These are phyloP conservation scores for Erynnis tages DNA, from an alignment of 2,888 invertebrate species.

Conservation along the genomic window DNA sequence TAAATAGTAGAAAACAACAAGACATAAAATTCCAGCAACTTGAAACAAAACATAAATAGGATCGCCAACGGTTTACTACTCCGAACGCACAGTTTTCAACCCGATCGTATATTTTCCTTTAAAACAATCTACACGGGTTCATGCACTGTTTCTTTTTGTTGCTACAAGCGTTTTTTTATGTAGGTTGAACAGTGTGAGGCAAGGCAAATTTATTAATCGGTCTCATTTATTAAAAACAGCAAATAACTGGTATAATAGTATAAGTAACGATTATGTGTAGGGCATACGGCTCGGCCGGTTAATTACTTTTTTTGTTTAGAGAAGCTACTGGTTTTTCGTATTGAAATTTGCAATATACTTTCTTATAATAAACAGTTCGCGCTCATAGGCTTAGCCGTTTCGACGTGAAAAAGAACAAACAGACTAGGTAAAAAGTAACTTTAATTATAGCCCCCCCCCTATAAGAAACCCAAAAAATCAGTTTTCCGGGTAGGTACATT, in stretches of 20 bases:
- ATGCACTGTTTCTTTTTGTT: neutral
- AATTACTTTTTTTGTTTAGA: neutral
- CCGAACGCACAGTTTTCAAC: neutral
- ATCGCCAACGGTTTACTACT: neutral
- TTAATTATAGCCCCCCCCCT: no score
- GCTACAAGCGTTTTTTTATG: neutral
- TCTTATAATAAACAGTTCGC: no score
- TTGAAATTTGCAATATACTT: no score
- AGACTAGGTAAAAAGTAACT: no score
- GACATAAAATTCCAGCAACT: neutral
- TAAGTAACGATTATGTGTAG: neutral
- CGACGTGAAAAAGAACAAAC: no score
- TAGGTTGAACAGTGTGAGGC: neutral
- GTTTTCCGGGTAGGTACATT: no score
- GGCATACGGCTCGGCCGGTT: neutral
- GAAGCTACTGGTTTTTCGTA: neutral
- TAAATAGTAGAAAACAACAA: no score
- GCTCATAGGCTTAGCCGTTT: no score
- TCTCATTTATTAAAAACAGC: slow-evolving; percentile 18
- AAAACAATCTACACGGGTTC: neutral
- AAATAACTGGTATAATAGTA: neutral
- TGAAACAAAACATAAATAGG: neutral
- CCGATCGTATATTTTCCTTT: neutral
- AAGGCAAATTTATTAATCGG: slow-evolving; percentile 14
- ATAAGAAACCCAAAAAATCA: no score